These are phyloP conservation scores for Platyura marginata DNA, from an alignment of 1,140 invertebrate species.

Conservation along the genomic window DNA sequence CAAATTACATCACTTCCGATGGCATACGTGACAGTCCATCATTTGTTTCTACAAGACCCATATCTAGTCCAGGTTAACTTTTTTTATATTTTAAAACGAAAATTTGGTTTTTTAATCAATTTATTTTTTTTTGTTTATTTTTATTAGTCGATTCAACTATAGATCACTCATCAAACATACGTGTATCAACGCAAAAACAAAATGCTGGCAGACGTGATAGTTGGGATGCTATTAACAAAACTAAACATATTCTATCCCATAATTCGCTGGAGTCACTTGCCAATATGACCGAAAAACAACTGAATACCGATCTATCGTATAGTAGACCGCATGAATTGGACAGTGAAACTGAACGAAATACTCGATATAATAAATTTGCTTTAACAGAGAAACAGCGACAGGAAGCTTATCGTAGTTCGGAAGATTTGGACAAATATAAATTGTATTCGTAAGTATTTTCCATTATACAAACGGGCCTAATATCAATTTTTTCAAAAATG, in stretches of 20 bases:
- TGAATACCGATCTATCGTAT: constrained; percentile 28
- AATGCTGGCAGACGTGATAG: constrained; percentile 45
- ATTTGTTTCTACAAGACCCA: neutral
- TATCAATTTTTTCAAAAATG: no score
- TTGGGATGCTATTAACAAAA: constrained; percentile 66
- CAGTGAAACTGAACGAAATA: constrained; percentile 35
- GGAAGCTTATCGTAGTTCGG: constrained; percentile 9
- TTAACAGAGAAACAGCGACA: constrained; percentile 15
- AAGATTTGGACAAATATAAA: constrained; percentile 20
- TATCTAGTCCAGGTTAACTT: neutral
- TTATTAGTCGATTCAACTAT: no score
- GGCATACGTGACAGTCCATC: constrained; percentile 17
- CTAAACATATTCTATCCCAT: constrained; percentile 47
- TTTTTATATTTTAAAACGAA: no score
- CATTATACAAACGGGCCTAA: no score
- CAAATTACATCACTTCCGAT: constrained; percentile 16
- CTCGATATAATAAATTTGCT: constrained; percentile 35
- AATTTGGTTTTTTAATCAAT: no score
- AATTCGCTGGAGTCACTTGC: constrained; percentile 42
- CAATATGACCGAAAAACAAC: constrained; percentile 36
- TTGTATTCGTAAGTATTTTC: constrained; percentile 4
- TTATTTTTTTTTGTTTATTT: no score
- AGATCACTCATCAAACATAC: constrained; percentile 47
- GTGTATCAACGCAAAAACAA: constrained; percentile 44
- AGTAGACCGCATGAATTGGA: constrained; percentile 23